These are phyloP conservation scores for Pseudotriccus pelzelni DNA, from an alignment of 2,797 vertebrate genomes.

Conservation along the genomic window DNA sequence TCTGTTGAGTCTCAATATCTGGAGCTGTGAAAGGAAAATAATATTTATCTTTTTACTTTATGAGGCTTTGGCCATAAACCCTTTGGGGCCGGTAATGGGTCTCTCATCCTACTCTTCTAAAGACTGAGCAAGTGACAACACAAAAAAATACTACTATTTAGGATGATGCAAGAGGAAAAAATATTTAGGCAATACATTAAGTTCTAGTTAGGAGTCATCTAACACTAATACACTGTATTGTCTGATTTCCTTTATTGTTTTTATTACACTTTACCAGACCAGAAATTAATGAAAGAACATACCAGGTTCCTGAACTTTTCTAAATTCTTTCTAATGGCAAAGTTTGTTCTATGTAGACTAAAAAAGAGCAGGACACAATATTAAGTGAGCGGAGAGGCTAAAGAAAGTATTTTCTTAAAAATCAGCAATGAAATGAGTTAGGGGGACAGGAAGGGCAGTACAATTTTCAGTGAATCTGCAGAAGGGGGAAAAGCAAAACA, in stretches of 20 bases:
- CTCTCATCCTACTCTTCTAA: not conserved
- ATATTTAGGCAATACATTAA: not conserved
- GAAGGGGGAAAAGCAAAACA: fast-evolving
- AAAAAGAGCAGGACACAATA: not conserved
- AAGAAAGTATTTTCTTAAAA: not conserved
- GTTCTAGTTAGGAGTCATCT: not conserved
- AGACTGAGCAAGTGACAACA: not conserved
- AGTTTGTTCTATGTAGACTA: not conserved
- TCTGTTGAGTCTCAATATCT: not conserved
- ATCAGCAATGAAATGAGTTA: not conserved
- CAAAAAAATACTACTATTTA: not conserved
- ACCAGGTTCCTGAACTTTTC: not conserved
- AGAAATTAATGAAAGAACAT: not conserved
- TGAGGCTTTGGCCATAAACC: not conserved
- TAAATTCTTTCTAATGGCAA: not conserved
- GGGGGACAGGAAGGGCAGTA: not conserved
- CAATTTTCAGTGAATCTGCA: not conserved
- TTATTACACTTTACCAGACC: not conserved
- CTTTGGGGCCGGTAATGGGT: not conserved
- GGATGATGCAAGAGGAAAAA: not conserved
- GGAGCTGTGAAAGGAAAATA: not conserved
- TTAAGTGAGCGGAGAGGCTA: not conserved
- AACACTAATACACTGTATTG: not conserved
- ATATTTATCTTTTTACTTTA: not conserved
- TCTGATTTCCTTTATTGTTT: not conserved